These are phyloP conservation scores for Rhorus exstirpatorius DNA, from an alignment of 2,888 invertebrate genomes.

Conservation along the genomic window DNA sequence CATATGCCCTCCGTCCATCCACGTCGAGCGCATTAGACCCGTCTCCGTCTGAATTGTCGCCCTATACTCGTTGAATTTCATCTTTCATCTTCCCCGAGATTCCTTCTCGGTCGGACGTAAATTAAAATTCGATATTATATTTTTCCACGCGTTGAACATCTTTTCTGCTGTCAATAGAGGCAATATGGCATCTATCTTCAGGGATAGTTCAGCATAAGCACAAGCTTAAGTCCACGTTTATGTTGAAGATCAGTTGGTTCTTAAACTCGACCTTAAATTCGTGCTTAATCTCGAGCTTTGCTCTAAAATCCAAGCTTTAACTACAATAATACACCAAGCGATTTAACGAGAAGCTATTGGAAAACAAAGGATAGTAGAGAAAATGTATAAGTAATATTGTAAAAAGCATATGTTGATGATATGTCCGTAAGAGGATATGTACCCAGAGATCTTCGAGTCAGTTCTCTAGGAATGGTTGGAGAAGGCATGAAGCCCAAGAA, in stretches of 20 bases:
- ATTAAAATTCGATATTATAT: slow-evolving; percentile 39
- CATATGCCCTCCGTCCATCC: slow-evolving; percentile 18
- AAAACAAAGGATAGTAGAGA: not conserved
- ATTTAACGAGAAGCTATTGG: not conserved
- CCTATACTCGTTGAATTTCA: slow-evolving; percentile 10
- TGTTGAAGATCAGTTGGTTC: too few species aligned
- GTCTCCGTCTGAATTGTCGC: slow-evolving; percentile 4
- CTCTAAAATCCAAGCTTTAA: too few species aligned
- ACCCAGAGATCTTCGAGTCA: not conserved
- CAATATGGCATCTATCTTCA: too few species aligned
- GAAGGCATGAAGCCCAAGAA: not conserved
- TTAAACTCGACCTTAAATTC: too few species aligned
- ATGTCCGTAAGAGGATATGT: not conserved
- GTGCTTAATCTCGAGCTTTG: too few species aligned
- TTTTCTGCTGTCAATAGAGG: too few species aligned
- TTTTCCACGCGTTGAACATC: too few species aligned
- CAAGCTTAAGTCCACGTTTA: too few species aligned
- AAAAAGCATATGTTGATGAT: not conserved
- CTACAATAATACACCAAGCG: too few species aligned
- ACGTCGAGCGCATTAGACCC: slow-evolving; percentile 5
- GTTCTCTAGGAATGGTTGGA: not conserved
- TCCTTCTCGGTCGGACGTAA: slow-evolving; percentile 34
- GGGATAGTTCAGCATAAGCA: too few species aligned
- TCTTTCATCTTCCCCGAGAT: slow-evolving; percentile 27
- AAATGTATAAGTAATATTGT: not conserved